phyloP scores from a whole-genome alignment of 64 coral and sea anemone genomes.

The Hydrozoanthus tunicans region DNA sequence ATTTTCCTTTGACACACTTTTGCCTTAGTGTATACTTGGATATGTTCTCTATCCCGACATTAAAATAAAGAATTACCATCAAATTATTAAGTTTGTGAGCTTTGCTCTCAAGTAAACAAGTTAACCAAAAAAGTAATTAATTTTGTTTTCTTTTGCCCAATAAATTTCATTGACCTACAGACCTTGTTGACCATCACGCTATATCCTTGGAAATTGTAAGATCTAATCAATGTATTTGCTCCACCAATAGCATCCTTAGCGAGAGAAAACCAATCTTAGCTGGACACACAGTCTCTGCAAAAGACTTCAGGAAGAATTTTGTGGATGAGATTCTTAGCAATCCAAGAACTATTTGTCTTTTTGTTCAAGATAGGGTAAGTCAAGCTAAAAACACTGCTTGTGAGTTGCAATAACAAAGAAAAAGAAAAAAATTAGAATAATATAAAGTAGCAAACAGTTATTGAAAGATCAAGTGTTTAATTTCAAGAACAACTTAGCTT shows the following conservation, averaged over 20 bases:
- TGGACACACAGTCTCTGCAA: conserved; percentile 21
- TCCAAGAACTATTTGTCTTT: conserved; percentile 31
- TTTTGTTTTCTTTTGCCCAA: too few relatives aligned
- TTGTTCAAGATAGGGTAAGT: conserved; percentile 55
- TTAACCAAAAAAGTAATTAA: too few relatives aligned
- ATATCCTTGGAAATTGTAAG: neutral
- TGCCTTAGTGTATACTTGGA: too few relatives aligned
- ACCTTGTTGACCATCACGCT: neutral
- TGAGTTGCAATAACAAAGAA: neutral
- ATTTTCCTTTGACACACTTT: too few relatives aligned
- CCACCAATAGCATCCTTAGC: neutral
- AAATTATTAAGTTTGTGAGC: neutral
- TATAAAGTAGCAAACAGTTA: too few relatives aligned
- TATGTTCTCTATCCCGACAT: too few relatives aligned
- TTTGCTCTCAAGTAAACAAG: too few relatives aligned
- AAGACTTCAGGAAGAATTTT: conserved; percentile 10
- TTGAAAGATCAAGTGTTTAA: too few relatives aligned
- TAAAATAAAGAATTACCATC: neutral
- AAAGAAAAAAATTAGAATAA: neutral
- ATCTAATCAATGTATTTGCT: neutral
- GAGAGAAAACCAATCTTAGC: conserved; percentile 12
- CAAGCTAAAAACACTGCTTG: neutral
- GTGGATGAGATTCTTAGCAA: conserved; percentile 22
- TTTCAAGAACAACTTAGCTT: too few relatives aligned
- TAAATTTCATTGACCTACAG: too few relatives aligned